Percentiles rank a stretch among this genome's conserved stretches.
These are phyloP conservation scores for Monopis laevigella DNA, from an alignment of 2,888 invertebrate species.

Conservation along the genomic window DNA sequence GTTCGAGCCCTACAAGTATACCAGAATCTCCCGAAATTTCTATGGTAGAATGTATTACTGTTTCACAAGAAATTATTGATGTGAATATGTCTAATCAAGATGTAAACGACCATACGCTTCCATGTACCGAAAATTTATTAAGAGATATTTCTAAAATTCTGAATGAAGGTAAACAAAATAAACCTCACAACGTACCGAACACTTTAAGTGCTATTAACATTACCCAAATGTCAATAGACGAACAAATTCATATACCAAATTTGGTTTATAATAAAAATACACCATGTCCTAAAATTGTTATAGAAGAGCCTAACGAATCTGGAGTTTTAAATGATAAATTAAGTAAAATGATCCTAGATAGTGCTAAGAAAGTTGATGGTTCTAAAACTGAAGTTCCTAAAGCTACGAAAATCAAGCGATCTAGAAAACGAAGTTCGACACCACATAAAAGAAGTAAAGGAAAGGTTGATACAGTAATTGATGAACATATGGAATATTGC, in stretches of 20 bases:
- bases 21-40: slow-evolving; percentile 52
- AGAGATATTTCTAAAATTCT: not conserved
- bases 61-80: slow-evolving; percentile 26
- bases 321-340: slow-evolving; percentile 40
- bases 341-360: slow-evolving; percentile 40
- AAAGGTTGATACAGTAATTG: slow-evolving; percentile 31
- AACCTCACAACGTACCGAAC: too few species aligned
- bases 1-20: slow-evolving; percentile 41
- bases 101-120: too few species aligned
- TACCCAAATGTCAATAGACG: too few species aligned
- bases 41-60: slow-evolving; percentile 46
- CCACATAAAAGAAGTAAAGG: slow-evolving; percentile 31
- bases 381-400: slow-evolving; percentile 14
- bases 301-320: slow-evolving; percentile 31
- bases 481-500: slow-evolving; percentile 40
- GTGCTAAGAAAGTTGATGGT: slow-evolving; percentile 35
- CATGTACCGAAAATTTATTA: too few species aligned
- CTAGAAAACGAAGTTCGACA: slow-evolving; percentile 37
- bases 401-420: slow-evolving; percentile 22
- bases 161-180: too few species aligned
- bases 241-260: too few species aligned
- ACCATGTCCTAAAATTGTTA: too few species aligned
- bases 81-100: not conserved
- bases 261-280: too few species aligned
- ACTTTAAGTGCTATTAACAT: too few species aligned